phyloP scores from a whole-genome alignment of 2,113 vertebrate species.

The Anhinga rufa region DNA sequence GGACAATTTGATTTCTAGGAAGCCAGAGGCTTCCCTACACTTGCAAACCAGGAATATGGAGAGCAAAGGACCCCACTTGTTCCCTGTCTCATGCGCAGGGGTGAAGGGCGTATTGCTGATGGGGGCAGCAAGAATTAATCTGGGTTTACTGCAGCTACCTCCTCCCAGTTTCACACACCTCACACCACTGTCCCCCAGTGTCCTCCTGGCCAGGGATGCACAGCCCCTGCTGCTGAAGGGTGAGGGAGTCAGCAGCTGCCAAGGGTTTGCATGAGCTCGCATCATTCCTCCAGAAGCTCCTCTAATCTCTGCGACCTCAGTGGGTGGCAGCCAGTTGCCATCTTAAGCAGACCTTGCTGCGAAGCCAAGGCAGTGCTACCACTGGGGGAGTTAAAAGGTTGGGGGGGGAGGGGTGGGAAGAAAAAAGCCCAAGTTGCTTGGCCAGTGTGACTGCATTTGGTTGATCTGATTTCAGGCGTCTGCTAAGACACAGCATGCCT shows the following conservation, averaged over 20 bases:
- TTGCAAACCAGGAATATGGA: background rate
- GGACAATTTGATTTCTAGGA: background rate
- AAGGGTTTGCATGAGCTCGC: background rate
- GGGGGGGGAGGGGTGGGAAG: fast-evolving
- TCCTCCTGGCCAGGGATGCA: background rate
- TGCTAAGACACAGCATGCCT: slow-evolving; percentile 54
- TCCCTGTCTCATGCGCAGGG: background rate
- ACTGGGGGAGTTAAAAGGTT: background rate
- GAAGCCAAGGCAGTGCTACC: background rate
- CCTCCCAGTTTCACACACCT: background rate
- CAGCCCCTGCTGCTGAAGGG: background rate
- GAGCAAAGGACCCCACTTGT: background rate
- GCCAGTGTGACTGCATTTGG: slow-evolving; percentile 45
- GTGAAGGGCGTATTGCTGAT: fast-evolving
- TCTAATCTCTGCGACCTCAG: background rate
- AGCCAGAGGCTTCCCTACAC: background rate
- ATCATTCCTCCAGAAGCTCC: slow-evolving; percentile 24
- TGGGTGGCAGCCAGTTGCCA: background rate
- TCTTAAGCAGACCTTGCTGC: background rate
- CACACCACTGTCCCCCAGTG: background rate
- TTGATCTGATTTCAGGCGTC: slow-evolving; percentile 59
- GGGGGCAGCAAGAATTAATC: background rate
- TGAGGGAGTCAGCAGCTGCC: background rate
- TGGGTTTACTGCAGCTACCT: background rate
- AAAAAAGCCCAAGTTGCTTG: background rate